A percentile compares a stretch with the other conserved stretches of the same genome.
Conservation (phyloP, 2,113 vertebrate genomes). For the Artemisiospiza belli region DNA sequence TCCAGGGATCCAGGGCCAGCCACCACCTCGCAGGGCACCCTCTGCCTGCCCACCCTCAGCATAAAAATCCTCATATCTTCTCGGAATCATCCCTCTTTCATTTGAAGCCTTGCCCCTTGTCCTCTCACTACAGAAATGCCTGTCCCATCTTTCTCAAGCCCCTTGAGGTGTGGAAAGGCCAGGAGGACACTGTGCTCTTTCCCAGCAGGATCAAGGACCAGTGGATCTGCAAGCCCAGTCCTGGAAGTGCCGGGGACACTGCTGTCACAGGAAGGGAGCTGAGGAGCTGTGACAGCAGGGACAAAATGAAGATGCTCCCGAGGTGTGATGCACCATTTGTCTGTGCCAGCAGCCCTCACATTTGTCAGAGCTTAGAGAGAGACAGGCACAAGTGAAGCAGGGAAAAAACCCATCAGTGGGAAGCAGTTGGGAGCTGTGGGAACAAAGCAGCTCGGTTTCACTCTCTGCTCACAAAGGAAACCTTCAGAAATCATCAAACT, state of each 20-base stretch:
- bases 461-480: neutral
- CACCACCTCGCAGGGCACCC: neutral
- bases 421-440: neutral
- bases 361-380: slow-evolving; percentile 20
- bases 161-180: neutral
- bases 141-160: neutral
- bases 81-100: neutral
- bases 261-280: neutral
- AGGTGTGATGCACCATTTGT: neutral
- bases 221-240: neutral
- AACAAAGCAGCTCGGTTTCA: neutral
- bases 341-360: neutral
- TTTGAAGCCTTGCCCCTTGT: accelerated
- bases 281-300: neutral
- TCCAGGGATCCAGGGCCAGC: neutral
- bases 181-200: neutral
- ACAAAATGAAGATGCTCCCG: neutral
- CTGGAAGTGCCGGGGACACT: neutral
- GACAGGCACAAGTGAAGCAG: neutral
- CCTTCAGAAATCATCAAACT: neutral
- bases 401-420: neutral
- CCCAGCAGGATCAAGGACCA: neutral
- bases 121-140: accelerated
- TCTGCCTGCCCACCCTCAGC: accelerated
- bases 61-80: accelerated